Evolutionary conservation across 2,113 vertebrate genomes (phyloP).

Genomic region (Myxocyprinus asiaticus): DNA sequence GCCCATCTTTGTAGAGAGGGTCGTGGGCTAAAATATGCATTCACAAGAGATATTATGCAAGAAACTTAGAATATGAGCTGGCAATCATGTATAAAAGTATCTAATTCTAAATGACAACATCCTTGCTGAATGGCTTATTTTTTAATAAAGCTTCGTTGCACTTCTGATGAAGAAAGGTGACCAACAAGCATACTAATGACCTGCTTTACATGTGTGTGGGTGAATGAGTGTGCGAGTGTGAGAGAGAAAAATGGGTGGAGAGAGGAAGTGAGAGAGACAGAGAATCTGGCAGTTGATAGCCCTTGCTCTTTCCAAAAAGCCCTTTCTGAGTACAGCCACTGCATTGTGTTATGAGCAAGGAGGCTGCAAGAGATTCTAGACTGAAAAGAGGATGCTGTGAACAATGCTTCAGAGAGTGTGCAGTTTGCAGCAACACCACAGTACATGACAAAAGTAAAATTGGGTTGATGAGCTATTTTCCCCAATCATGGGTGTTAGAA

Average conservation of each 20-base stretch:
- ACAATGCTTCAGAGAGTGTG: slow-evolving; percentile 12
- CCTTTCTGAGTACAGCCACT: slow-evolving; percentile 17
- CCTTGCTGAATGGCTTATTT: slow-evolving; percentile 16
- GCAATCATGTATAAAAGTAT: slow-evolving; percentile 4
- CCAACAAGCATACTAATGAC: slow-evolving; percentile 36
- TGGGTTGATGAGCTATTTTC: slow-evolving; percentile 9
- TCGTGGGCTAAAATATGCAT: not conserved
- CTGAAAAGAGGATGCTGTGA: slow-evolving; percentile 24
- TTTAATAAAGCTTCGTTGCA: slow-evolving; percentile 20
- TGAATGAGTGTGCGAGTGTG: slow-evolving; percentile 14
- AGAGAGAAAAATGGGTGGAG: slow-evolving; percentile 10
- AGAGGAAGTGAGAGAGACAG: slow-evolving; percentile 23
- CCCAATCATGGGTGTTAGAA: slow-evolving; percentile 38
- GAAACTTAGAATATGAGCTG: not conserved
- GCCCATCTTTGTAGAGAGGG: not conserved
- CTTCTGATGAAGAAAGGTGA: slow-evolving; percentile 26
- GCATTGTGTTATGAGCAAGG: not conserved
- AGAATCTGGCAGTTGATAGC: slow-evolving; percentile 8
- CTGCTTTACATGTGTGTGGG: slow-evolving; percentile 22
- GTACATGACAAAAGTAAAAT: slow-evolving; percentile 4
- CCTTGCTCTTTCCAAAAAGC: slow-evolving; percentile 12
- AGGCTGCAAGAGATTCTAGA: slow-evolving; percentile 5
- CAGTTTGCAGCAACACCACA: slow-evolving; percentile 7
- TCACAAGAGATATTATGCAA: not conserved
- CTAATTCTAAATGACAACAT: slow-evolving; percentile 30